phyloP scores from a whole-genome alignment of 1,140 invertebrate species.

The Drosophila paulistorum region DNA sequence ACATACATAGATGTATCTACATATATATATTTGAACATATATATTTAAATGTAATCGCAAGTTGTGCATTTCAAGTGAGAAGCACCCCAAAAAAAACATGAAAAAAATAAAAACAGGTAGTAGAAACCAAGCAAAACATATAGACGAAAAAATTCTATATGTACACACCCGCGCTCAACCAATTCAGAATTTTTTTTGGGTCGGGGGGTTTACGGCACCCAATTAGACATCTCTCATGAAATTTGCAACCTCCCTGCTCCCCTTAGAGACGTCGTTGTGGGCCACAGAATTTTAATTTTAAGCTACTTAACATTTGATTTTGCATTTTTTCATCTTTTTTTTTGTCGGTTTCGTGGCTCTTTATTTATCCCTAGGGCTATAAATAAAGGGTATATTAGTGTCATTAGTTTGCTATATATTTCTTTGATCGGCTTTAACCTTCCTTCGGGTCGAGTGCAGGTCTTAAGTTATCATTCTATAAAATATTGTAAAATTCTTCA shows the following conservation, averaged over 20 bases:
- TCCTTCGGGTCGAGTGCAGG: no score
- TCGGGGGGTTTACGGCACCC: slow-evolving; percentile 27
- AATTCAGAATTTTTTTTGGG: slow-evolving; percentile 13
- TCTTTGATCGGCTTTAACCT: no score
- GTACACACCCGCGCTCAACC: slow-evolving; percentile 35
- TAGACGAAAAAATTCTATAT: slow-evolving; percentile 32
- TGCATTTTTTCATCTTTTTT: not conserved
- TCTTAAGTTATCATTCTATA: not conserved
- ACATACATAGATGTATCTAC: slow-evolving; percentile 21
- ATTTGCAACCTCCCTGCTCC: not conserved
- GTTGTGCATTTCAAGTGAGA: slow-evolving; percentile 59
- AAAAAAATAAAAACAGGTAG: slow-evolving; percentile 51
- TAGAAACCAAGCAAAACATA: slow-evolving; percentile 31
- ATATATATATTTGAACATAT: slow-evolving; percentile 13
- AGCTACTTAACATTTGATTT: slow-evolving; percentile 44
- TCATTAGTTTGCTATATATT: no score
- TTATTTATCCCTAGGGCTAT: not conserved
- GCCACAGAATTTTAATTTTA: slow-evolving; percentile 42
- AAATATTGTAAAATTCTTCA: not conserved
- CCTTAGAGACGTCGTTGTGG: not conserved
- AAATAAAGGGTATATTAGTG: no score
- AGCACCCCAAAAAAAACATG: slow-evolving; percentile 28
- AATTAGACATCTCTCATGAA: slow-evolving; percentile 50
- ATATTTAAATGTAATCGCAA: slow-evolving; percentile 49
- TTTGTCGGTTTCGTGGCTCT: not conserved